Evolutionary conservation across 2,113 vertebrate species (phyloP).

Genomic region (Menura novaehollandiae): DNA sequence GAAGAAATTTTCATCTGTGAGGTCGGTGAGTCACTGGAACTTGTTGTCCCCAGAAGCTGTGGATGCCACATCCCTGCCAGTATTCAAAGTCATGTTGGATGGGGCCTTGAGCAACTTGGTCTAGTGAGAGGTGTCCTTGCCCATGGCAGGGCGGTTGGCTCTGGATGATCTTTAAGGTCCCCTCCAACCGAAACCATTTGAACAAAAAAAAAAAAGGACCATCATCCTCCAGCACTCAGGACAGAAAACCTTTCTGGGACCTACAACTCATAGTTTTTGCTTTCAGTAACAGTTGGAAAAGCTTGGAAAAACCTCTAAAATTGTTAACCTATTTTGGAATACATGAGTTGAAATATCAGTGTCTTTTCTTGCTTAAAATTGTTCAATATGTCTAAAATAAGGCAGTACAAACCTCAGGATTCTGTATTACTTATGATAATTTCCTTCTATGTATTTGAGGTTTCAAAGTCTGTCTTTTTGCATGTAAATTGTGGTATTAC

Average conservation of each 20-base stretch:
- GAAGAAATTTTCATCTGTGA: neutral
- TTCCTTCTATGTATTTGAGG: neutral
- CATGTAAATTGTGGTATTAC: neutral
- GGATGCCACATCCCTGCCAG: neutral
- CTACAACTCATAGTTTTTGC: neutral
- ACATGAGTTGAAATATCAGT: neutral
- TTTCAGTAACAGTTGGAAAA: neutral
- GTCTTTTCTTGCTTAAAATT: neutral
- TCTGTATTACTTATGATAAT: neutral
- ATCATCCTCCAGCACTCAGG: neutral
- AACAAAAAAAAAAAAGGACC: neutral
- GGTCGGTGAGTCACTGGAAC: neutral
- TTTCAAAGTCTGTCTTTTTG: neutral
- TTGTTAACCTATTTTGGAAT: neutral
- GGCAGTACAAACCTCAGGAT: neutral
- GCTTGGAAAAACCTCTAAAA: neutral
- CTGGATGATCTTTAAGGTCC: neutral
- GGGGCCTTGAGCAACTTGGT: neutral
- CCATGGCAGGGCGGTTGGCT: neutral
- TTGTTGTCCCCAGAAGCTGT: neutral
- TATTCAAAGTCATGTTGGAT: neutral
- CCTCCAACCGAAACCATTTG: neutral
- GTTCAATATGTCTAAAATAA: neutral
- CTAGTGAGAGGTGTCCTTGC: neutral
- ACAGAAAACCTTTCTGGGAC: neutral